Conservation (phyloP, 2,113 vertebrate species). For the Emberiza fucata region DNA sequence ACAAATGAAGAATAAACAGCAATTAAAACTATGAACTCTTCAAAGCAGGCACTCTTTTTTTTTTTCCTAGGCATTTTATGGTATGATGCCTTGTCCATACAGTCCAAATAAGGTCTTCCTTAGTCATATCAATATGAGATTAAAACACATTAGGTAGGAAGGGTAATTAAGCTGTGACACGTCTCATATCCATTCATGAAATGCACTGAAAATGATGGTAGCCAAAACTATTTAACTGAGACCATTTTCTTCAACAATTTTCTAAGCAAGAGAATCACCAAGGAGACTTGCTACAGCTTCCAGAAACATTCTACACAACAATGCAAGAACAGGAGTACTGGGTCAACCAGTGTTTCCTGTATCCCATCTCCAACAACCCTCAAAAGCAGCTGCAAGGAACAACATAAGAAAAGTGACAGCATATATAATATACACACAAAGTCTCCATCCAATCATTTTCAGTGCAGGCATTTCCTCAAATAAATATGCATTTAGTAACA, state of each 20-base stretch:
- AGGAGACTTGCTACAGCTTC: neutral
- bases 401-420: neutral
- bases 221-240: neutral
- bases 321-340: neutral
- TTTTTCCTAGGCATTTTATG: neutral
- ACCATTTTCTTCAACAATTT: neutral
- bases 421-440: neutral
- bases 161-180: neutral
- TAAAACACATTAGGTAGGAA: neutral
- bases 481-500: neutral
- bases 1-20: constrained; percentile 10
- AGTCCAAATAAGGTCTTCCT: neutral
- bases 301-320: neutral
- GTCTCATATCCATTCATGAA: neutral
- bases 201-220: neutral
- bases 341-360: neutral
- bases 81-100: neutral
- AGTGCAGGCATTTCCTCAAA: neutral
- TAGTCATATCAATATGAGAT: neutral
- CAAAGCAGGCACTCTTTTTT: neutral
- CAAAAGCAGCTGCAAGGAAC: neutral
- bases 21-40: neutral
- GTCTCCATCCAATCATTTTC: neutral
- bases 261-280: neutral
- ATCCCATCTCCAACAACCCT: neutral